Evolutionary conservation across 1,140 invertebrate species (phyloP).

Genomic region (Melipona quadrifasciata): DNA sequence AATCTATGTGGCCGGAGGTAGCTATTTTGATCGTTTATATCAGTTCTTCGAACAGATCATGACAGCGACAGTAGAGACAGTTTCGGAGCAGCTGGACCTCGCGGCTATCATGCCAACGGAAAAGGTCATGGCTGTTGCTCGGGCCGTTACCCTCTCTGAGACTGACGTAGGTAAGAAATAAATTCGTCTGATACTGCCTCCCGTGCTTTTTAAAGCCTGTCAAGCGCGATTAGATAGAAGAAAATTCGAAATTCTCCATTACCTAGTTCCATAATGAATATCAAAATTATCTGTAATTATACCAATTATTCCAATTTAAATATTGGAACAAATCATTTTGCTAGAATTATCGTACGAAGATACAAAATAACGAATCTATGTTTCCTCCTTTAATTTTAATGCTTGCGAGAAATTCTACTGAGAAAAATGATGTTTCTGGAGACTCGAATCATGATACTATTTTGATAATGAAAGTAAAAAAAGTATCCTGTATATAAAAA

Average conservation of each 20-base stretch:
- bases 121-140: slow-evolving; percentile 90
- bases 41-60: slow-evolving; percentile 89
- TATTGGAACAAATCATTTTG: no score
- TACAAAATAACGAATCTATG: no score
- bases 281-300: neutral
- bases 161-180: slow-evolving; percentile 89
- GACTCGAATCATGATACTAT: no score
- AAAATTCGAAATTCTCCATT: neutral
- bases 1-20: slow-evolving; percentile 71
- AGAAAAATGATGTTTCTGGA: no score
- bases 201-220: neutral
- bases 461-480: no score
- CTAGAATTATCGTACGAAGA: no score
- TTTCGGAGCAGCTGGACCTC: slow-evolving; percentile 92
- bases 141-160: slow-evolving; percentile 93
- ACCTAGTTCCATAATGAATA: neutral
- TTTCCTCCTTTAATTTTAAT: no score
- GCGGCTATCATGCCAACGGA: slow-evolving; percentile 92
- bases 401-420: no score
- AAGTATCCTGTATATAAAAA: no score
- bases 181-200: neutral
- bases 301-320: no score
- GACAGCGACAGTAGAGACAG: slow-evolving; percentile 96
- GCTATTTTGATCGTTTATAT: slow-evolving; percentile 79
- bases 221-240: neutral